Evolutionary conservation across 2,113 vertebrate genomes (phyloP).

Genomic region (Amphiprion percula): DNA sequence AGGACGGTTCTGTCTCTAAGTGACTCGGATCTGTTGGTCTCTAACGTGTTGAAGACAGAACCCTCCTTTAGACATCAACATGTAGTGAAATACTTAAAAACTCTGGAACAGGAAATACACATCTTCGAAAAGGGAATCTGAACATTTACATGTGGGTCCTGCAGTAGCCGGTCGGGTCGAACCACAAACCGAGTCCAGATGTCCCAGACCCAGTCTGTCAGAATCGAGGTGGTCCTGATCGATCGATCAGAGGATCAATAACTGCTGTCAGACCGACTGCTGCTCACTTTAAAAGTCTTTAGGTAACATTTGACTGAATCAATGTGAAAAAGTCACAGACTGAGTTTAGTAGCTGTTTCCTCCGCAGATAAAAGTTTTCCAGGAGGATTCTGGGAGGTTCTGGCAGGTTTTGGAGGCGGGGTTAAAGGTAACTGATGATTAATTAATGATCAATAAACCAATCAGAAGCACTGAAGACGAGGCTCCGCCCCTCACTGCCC

Average conservation of each 20-base stretch:
- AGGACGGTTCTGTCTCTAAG: not conserved
- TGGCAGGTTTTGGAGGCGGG: too few species aligned
- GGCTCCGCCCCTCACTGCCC: slow-evolving; percentile 70
- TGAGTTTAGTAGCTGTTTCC: too few species aligned
- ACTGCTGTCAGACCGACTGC: not conserved
- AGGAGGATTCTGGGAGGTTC: too few species aligned
- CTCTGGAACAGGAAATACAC: slow-evolving; percentile 42
- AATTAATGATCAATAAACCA: too few species aligned
- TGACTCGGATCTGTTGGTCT: too few species aligned
- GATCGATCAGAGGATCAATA: not conserved
- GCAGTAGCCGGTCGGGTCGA: not conserved
- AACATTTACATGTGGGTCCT: slow-evolving; percentile 17
- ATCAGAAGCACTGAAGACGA: too few species aligned
- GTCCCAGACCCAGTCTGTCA: slow-evolving; percentile 3
- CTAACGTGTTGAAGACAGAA: not conserved
- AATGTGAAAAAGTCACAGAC: too few species aligned
- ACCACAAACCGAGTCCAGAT: too few species aligned
- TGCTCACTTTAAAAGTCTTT: slow-evolving; percentile 9
- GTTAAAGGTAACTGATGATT: too few species aligned
- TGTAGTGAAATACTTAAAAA: slow-evolving; percentile 48
- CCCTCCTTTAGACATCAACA: slow-evolving; percentile 7
- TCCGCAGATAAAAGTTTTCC: too few species aligned
- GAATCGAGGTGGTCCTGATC: slow-evolving; percentile 4
- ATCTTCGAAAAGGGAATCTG: slow-evolving; percentile 44
- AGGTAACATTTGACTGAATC: too few species aligned